Base-by-base conservation (phyloP, 2,888 invertebrate species). In the Drosophila pseudotakahashii region DNA sequence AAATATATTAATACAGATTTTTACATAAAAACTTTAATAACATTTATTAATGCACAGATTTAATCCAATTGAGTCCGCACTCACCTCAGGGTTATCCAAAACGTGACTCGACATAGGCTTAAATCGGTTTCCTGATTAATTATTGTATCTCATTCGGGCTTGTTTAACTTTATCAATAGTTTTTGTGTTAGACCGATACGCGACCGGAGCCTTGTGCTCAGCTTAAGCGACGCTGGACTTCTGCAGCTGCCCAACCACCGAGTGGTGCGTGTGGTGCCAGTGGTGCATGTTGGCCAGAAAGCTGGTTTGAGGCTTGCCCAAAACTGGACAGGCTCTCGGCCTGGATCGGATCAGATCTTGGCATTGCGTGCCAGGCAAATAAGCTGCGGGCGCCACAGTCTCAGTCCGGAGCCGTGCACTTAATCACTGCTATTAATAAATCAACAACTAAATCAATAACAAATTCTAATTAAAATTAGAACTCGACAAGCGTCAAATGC, bases 181-280 rank as follows among this genome's bases (percentile, higher is more conserved):
- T 42, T 48, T 13, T 10, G 37, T 16, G n/a, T 37, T 30, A 19
- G 41, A 47, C 51, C 62, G 66, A 37, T 67, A 13, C 45, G 19
- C 50, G 68, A 51, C 37, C 23, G 54, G 67, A 50, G 81, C 64
- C 78, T 76, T 80, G 86, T 85, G 86, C 69, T 77, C 86, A 47
- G 83, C 48, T 82, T 80, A 85, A 82, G 80, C 80, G 73, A 37
- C 86, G 79, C 68, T 69, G 78, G 72, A 80, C 81, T 77, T 82
- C 86, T 85, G 81, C 64, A 71, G 55, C 52, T 60, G 74, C 78
- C 68, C 42, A 67, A 59, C 39, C 45, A n/a, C 19, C 63, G 36
- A 23, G 63, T 64, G 63, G 51, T 64, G 63, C 57, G 47, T 53
- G 74, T 67, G 58, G 36, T 44, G 50, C 63, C 9, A 41, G 69